Percentiles rank a stretch among this genome's conserved stretches.
Evolutionary conservation across 2,797 vertebrate species (phyloP).

Genomic region (Urophycis tenuis): DNA sequence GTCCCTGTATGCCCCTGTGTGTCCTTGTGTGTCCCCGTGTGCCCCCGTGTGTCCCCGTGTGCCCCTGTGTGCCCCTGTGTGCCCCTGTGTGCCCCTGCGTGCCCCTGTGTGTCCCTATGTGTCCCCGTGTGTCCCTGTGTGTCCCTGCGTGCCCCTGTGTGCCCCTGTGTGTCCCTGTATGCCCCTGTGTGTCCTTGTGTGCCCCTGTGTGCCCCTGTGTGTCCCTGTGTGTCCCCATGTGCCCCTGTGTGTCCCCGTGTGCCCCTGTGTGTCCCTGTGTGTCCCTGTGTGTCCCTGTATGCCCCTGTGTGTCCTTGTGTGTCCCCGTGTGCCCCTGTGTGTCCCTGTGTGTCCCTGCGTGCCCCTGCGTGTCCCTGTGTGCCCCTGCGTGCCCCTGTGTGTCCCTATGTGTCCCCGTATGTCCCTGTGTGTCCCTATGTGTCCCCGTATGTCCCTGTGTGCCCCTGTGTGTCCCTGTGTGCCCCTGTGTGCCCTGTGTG

Average conservation of each 20-base stretch:
- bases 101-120: not conserved
- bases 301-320: too few relatives aligned
- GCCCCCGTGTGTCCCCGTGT: conserved; percentile 13
- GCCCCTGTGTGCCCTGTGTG: not conserved
- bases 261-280: conserved; percentile 16
- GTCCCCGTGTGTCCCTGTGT: conserved; percentile 16
- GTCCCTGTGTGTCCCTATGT: conserved; percentile 16
- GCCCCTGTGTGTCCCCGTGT: conserved; percentile 16
- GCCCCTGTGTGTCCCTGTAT: conserved; percentile 17
- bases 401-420: conserved; percentile 16
- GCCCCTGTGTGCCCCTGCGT: conserved; percentile 16
- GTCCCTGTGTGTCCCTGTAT: too few relatives aligned
- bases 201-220: too few relatives aligned
- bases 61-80: conserved; percentile 16
- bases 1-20: too few relatives aligned
- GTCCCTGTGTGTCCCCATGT: conserved; percentile 15
- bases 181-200: conserved; percentile 16
- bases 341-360: conserved; percentile 20
- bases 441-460: conserved; percentile 13
- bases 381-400: conserved; percentile 15
- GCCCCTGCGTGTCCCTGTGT: conserved; percentile 16
- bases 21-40: conserved; percentile 16
- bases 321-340: conserved; percentile 16
- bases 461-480: conserved; percentile 16
- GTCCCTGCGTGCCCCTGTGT: conserved; percentile 20